A percentile compares a stretch with the other conserved stretches of the same genome.
These are phyloP conservation scores for Stylophora pistillata DNA, from an alignment of 64 coral and sea anemone genomes.

Conservation along the genomic window DNA sequence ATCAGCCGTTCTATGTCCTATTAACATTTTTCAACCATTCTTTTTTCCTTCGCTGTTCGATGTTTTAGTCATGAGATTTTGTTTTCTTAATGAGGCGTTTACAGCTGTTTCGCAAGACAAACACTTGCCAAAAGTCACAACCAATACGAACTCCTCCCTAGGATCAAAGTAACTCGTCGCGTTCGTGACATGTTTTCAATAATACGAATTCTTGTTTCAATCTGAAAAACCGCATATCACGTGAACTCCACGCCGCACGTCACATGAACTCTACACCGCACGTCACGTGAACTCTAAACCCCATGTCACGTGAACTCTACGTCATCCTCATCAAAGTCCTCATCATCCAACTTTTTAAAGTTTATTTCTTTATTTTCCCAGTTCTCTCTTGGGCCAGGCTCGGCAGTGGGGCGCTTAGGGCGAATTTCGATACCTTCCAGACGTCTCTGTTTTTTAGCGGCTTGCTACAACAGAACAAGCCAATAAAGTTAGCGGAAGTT, in stretches of 20 bases:
- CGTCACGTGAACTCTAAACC: background rate
- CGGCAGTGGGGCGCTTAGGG: background rate
- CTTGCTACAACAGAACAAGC: slow-evolving; percentile 12
- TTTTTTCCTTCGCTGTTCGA: too few relatives aligned
- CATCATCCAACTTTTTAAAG: background rate
- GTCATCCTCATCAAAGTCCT: background rate
- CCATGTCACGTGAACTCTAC: background rate
- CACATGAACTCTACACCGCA: background rate
- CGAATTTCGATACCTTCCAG: slow-evolving; percentile 6
- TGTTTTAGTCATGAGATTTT: too few relatives aligned
- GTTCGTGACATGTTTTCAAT: background rate
- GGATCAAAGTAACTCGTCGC: too few relatives aligned
- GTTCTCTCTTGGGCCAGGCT: background rate
- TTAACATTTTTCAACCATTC: too few relatives aligned
- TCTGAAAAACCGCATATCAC: too few relatives aligned
- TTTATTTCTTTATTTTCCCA: background rate
- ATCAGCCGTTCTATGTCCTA: too few relatives aligned
- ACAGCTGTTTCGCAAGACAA: too few relatives aligned
- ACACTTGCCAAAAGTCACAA: too few relatives aligned
- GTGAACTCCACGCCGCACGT: background rate
- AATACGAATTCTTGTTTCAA: background rate
- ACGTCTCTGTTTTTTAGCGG: background rate
- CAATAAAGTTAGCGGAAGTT: too few relatives aligned
- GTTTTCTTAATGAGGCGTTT: too few relatives aligned
- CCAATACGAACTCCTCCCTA: too few relatives aligned